These are phyloP conservation scores for Gambusia yucatana DNA, from an alignment of 2,797 vertebrate species.

Conservation along the genomic window DNA sequence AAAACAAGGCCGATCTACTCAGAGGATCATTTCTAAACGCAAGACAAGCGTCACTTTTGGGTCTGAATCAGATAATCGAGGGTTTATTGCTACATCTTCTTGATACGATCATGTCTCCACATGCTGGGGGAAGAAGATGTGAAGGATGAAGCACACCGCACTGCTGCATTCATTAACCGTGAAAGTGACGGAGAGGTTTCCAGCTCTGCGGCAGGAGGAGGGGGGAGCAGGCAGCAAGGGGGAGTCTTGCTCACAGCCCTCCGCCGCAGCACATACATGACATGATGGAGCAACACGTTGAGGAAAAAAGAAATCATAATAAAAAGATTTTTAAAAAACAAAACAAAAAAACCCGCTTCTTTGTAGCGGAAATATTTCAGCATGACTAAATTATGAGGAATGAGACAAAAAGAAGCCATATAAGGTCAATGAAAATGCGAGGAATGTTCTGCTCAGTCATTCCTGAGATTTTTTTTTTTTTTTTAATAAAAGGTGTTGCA, in stretches of 20 bases:
- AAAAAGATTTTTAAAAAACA: too few species aligned
- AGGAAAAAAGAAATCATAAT: not conserved
- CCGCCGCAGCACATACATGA: conserved; percentile 50
- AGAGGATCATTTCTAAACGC: not conserved
- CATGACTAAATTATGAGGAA: not conserved
- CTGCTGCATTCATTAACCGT: conserved; percentile 76
- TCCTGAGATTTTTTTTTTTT: not conserved
- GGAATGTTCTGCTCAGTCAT: not conserved
- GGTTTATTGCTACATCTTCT: not conserved
- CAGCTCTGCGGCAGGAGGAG: conserved; percentile 74
- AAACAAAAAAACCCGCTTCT: too few species aligned
- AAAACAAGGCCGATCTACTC: not conserved
- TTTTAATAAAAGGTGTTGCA: conserved; percentile 5
- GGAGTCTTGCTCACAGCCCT: conserved; percentile 52
- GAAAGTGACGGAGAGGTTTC: conserved; percentile 64
- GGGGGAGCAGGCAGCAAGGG: too few species aligned
- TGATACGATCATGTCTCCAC: conserved; percentile 17
- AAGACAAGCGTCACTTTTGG: not conserved
- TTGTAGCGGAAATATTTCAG: not conserved
- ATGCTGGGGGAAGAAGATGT: conserved; percentile 6
- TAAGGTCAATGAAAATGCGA: not conserved
- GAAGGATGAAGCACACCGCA: conserved; percentile 41
- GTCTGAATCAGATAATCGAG: not conserved
- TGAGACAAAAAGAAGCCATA: not conserved
- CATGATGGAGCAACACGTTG: conserved; percentile 71